A percentile compares a stretch with the other conserved stretches of the same genome.
These are phyloP conservation scores for Virgularia gustaviana DNA, from an alignment of 92 coral and sea anemone genomes.

Conservation along the genomic window DNA sequence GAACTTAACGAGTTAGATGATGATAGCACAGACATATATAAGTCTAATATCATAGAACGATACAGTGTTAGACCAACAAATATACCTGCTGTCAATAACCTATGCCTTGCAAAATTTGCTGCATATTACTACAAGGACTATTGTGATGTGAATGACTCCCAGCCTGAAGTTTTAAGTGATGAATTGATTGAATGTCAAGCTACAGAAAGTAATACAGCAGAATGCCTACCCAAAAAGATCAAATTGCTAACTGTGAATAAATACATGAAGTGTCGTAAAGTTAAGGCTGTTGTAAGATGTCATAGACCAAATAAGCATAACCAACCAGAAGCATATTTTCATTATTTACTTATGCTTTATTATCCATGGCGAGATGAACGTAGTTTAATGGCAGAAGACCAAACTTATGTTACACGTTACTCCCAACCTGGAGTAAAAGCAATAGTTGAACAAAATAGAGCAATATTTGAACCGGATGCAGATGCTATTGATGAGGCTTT, in stretches of 20 bases:
- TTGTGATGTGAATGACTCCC: not conserved
- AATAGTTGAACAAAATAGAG: not conserved
- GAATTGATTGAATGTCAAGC: not conserved
- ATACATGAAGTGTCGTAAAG: no score
- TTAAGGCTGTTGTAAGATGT: no score
- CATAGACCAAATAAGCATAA: no score
- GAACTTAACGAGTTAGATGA: no score
- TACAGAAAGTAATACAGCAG: not conserved
- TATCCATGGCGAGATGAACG: no score
- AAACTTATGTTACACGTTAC: not conserved
- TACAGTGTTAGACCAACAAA: no score
- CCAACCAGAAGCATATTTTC: slow-evolving; percentile 7
- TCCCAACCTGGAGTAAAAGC: slow-evolving; percentile 2
- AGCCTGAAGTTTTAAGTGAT: not conserved
- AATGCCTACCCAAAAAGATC: not conserved
- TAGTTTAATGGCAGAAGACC: no score
- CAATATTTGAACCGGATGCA: not conserved
- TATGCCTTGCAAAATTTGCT: not conserved
- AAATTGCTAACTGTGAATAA: not conserved
- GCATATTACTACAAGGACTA: not conserved
- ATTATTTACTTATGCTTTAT: not conserved
- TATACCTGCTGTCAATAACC: not conserved
- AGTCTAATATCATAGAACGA: no score
- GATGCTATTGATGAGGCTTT: no score
- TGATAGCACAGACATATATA: not conserved